Conservation (phyloP, 2,113 vertebrate species). For the Hypanus sabinus region DNA sequence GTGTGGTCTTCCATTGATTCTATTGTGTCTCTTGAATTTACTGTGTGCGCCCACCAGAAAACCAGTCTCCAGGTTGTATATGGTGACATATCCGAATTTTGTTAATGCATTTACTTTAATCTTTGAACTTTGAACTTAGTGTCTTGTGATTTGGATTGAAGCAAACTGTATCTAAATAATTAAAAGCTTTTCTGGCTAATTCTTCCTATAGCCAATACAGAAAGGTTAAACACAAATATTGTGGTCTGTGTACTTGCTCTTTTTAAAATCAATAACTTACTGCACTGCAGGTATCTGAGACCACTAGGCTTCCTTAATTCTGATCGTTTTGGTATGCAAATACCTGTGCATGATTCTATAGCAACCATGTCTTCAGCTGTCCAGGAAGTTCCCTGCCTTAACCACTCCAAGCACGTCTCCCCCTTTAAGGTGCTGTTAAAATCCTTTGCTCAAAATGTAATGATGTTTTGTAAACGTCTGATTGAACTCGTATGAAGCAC, state of each 20-base stretch:
- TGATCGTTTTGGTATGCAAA: neutral
- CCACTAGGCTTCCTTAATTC: neutral
- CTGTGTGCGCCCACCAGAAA: no score
- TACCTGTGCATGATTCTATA: neutral
- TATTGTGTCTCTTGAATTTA: no score
- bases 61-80: no score
- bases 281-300: neutral
- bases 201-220: neutral
- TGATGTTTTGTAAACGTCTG: no score
- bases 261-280: neutral
- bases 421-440: neutral
- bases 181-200: neutral
- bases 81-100: no score
- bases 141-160: neutral
- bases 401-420: neutral
- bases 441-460: no score
- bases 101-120: no score
- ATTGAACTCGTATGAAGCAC: neutral
- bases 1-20: no score
- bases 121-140: neutral
- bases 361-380: no score
- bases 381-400: neutral
- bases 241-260: neutral
- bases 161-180: neutral
- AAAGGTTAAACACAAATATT: neutral